A percentile compares a stretch with the other conserved stretches of the same genome.
Conservation (phyloP, 2,797 vertebrate species). For the Clarias pachynema region DNA sequence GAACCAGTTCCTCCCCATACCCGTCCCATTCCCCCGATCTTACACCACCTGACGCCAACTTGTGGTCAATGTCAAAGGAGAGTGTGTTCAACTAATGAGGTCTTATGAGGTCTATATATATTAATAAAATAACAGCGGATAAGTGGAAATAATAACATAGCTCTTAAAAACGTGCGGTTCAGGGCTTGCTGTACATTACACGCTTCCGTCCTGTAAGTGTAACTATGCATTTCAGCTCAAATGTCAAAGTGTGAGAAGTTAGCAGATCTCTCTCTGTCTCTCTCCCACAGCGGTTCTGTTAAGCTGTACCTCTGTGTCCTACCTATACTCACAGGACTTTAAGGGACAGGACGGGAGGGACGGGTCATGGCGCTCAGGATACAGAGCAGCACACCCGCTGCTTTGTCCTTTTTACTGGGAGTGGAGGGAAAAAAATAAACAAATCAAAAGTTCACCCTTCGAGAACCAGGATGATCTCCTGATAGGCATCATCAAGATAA, state of each 20-base stretch:
- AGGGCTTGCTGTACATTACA: neutral
- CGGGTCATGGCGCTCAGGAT: conserved; percentile 68
- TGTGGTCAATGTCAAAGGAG: too few relatives aligned
- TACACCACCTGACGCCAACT: too few relatives aligned
- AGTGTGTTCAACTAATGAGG: neutral
- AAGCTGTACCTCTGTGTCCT: neutral
- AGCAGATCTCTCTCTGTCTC: too few relatives aligned
- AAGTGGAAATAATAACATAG: neutral
- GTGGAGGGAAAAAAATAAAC: conserved; percentile 69
- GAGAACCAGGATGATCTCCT: neutral
- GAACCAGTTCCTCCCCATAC: too few relatives aligned
- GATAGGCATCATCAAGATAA: neutral
- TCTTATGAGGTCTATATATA: neutral
- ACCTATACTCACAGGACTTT: conserved; percentile 56
- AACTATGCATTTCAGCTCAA: neutral
- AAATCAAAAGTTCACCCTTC: conserved; percentile 48
- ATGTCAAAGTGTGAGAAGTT: neutral
- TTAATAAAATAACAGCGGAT: neutral
- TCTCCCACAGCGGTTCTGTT: neutral
- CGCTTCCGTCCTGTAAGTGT: neutral
- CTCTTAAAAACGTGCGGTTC: neutral
- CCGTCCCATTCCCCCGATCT: too few relatives aligned
- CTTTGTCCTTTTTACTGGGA: conserved; percentile 70
- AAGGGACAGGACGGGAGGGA: conserved; percentile 57
- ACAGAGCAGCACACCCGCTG: conserved; percentile 77